These are phyloP conservation scores for Leptopilina syphax DNA, from an alignment of 2,888 invertebrate genomes.

Conservation along the genomic window DNA sequence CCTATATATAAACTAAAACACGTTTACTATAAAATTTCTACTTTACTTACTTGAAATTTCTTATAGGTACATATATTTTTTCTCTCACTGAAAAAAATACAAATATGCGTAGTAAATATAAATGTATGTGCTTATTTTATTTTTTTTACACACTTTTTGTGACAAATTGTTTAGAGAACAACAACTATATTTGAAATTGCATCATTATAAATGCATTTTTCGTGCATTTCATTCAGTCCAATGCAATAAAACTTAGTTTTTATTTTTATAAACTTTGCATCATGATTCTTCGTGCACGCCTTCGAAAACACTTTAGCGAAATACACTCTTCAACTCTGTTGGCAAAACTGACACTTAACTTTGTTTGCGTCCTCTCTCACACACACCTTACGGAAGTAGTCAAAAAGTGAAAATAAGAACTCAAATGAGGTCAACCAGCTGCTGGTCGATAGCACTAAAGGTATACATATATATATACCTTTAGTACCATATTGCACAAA, in stretches of 20 bases:
- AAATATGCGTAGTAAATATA: too few relatives aligned
- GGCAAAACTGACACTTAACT: conserved; percentile 9
- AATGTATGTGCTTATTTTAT: too few relatives aligned
- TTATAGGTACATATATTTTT: too few relatives aligned
- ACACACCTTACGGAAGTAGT: conserved; percentile 15
- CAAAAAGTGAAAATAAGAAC: conserved; percentile 28
- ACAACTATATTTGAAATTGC: not conserved
- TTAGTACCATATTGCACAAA: too few relatives aligned
- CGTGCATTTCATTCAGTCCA: too few relatives aligned
- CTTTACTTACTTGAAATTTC: too few relatives aligned
- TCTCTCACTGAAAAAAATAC: too few relatives aligned
- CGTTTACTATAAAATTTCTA: too few relatives aligned
- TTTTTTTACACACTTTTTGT: too few relatives aligned
- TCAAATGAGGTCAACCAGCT: conserved; percentile 25
- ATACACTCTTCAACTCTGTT: conserved; percentile 14
- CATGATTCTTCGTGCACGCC: not conserved
- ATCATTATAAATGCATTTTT: not conserved
- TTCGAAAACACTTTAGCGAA: not conserved
- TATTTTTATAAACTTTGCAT: not conserved
- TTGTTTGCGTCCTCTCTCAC: conserved; percentile 11
- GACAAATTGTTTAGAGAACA: too few relatives aligned
- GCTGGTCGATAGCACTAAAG: conserved; percentile 19
- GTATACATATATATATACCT: too few relatives aligned
- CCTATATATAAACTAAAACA: too few relatives aligned
- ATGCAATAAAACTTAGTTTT: not conserved